These are phyloP conservation scores for Solea solea DNA, from an alignment of 2,113 vertebrate genomes.

Conservation along the genomic window DNA sequence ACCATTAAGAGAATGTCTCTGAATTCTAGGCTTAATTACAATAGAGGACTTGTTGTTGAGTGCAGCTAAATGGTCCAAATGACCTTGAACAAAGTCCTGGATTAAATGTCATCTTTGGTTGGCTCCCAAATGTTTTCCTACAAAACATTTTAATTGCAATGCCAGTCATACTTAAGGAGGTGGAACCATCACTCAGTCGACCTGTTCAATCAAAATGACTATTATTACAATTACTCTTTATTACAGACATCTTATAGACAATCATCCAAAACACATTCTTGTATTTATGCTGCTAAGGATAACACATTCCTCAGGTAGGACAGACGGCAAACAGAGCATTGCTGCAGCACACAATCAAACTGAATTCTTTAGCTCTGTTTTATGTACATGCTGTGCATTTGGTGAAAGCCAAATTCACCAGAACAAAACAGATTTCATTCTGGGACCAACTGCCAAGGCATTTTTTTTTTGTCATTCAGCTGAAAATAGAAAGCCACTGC, in stretches of 20 bases:
- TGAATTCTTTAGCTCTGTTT: conserved; percentile 32
- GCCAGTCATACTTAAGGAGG: conserved; percentile 31
- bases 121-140: not conserved
- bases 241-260: not conserved
- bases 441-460: conserved; percentile 73
- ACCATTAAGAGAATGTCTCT: not conserved
- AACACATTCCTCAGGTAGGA: conserved; percentile 5
- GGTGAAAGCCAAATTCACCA: conserved; percentile 61
- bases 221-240: not conserved
- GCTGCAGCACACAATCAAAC: conserved; percentile 28
- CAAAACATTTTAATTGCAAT: conserved; percentile 11
- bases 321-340: conserved; percentile 23
- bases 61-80: conserved; percentile 6
- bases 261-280: not conserved
- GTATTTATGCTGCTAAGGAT: not conserved
- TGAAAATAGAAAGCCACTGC: conserved; percentile 80
- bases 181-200: conserved; percentile 17
- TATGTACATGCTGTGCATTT: conserved; percentile 51
- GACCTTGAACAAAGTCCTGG: conserved; percentile 41
- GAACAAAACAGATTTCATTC: conserved; percentile 75
- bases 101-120: conserved; percentile 4
- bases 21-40: conserved; percentile 16
- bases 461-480: conserved; percentile 71
- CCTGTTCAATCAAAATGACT: conserved; percentile 28
- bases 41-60: conserved; percentile 5